A percentile compares a stretch with the other conserved stretches of the same genome.
Conservation (phyloP, 2,797 vertebrate genomes). For the Neosilurus mollespiculum region DNA sequence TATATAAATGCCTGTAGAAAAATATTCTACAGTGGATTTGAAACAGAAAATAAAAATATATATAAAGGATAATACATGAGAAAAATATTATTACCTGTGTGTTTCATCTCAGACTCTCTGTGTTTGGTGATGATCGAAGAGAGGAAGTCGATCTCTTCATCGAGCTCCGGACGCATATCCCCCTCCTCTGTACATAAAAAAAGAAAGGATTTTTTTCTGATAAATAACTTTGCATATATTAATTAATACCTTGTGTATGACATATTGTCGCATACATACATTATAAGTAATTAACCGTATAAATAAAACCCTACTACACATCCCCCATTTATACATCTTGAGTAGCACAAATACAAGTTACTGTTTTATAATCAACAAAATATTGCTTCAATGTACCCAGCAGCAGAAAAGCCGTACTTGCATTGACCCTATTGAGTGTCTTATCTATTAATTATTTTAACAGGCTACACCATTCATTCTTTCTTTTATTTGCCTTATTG, state of each 20-base stretch:
- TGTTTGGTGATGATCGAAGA: conserved; percentile 80
- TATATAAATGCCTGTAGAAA: too few species aligned
- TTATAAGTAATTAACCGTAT: too few species aligned
- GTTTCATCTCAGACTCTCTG: conserved; percentile 56
- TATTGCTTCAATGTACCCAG: not conserved
- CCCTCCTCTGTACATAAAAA: conserved; percentile 58
- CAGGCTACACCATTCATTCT: too few species aligned
- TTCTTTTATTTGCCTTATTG: too few species aligned
- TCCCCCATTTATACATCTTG: not conserved
- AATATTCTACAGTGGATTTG: too few species aligned
- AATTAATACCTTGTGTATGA: not conserved
- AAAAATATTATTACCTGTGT: conserved; percentile 63
- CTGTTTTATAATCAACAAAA: not conserved
- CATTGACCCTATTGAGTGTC: not conserved
- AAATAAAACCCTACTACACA: not conserved
- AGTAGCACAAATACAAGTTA: not conserved
- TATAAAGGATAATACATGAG: not conserved
- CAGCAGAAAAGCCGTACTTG: not conserved
- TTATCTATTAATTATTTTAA: too few species aligned
- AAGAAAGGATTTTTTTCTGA: not conserved
- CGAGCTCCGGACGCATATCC: conserved; percentile 69
- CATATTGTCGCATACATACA: not conserved
- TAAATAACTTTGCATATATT: not conserved
- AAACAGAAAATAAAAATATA: not conserved
- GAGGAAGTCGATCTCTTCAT: conserved; percentile 86